phyloP scores from a whole-genome alignment of 2,888 invertebrate species.

The Chrysomela aeneicollis region DNA sequence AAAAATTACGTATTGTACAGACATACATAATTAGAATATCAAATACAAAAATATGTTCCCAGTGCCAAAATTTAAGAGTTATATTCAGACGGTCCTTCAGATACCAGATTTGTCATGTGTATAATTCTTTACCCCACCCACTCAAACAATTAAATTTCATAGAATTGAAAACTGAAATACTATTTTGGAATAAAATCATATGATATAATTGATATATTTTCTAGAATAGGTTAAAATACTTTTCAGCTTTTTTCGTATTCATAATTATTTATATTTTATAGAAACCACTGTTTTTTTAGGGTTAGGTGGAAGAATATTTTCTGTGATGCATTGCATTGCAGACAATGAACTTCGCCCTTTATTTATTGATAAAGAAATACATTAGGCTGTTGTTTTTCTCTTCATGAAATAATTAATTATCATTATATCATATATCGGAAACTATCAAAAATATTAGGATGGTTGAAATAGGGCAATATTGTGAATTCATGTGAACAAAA shows the following conservation, averaged over 20 bases:
- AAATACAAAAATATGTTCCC: conserved; percentile 14
- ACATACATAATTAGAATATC: conserved; percentile 17
- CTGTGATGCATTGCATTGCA: conserved; percentile 11
- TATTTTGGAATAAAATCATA: conserved; percentile 2
- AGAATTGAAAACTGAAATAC: conserved; percentile 8
- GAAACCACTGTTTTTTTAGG: not conserved
- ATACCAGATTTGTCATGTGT: no score
- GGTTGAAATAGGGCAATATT: no score
- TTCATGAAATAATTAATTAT: conserved; percentile 6
- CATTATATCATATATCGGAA: no score
- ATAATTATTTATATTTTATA: not conserved
- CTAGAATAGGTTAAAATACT: not conserved
- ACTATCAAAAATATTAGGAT: no score
- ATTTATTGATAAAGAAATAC: not conserved
- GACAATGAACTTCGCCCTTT: not conserved
- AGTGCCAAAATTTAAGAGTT: conserved; percentile 11
- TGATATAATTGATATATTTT: not conserved
- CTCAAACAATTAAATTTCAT: no score
- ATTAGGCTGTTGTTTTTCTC: not conserved
- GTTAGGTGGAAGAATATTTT: not conserved
- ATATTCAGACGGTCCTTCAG: conserved; percentile 13
- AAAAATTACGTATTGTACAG: conserved; percentile 15
- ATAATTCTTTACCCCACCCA: no score
- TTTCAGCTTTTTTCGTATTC: no score
- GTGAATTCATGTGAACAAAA: no score